Conservation (phyloP, 2,888 invertebrate genomes). For the Pheosia gnoma region DNA sequence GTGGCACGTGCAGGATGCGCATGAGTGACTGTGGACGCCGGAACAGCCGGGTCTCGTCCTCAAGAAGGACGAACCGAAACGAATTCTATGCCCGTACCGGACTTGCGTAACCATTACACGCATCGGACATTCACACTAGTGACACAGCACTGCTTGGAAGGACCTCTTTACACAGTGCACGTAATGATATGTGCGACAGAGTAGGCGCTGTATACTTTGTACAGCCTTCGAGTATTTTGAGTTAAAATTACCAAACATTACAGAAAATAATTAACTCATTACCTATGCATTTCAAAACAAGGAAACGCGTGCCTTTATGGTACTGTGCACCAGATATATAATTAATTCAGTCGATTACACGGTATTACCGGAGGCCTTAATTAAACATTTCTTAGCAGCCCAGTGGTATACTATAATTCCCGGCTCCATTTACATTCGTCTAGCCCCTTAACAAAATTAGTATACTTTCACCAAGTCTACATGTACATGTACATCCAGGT, state of each 20-base stretch:
- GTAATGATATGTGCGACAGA: too few relatives aligned
- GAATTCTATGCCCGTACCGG: constrained; percentile 20
- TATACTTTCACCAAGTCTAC: constrained; percentile 38
- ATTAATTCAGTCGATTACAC: constrained; percentile 4
- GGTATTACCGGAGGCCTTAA: neutral
- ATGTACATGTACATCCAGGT: constrained; percentile 39
- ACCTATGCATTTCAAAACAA: neutral
- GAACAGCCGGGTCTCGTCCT: constrained; percentile 25
- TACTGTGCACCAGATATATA: constrained; percentile 2
- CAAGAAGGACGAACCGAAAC: constrained; percentile 27
- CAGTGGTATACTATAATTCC: constrained; percentile 3
- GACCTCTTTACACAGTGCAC: too few relatives aligned
- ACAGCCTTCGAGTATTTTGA: too few relatives aligned
- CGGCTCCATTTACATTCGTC: constrained; percentile 15
- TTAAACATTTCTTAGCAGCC: neutral
- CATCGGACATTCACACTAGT: constrained; percentile 12
- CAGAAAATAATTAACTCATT: neutral
- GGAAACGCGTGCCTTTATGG: constrained; percentile 3
- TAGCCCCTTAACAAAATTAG: constrained; percentile 40
- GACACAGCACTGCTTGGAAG: neutral
- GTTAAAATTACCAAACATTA: neutral
- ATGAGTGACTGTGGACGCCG: constrained; percentile 13
- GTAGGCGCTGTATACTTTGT: too few relatives aligned
- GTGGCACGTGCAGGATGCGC: constrained; percentile 39
- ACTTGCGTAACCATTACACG: constrained; percentile 20